Evolutionary conservation across 2,113 vertebrate species (phyloP).

Genomic region (Cynopterus brachyotis): DNA sequence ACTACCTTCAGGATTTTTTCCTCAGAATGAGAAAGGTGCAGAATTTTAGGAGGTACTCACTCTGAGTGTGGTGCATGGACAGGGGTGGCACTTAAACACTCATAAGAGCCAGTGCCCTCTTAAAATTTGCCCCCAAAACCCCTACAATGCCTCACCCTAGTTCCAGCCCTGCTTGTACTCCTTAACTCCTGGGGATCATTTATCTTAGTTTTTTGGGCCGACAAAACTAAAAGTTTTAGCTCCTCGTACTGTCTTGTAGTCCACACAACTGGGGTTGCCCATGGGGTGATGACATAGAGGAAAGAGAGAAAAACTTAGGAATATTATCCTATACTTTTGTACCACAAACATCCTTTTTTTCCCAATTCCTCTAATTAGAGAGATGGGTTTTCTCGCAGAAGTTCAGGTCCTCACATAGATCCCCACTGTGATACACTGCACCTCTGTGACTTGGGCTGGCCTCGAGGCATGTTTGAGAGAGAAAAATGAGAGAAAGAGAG

Average conservation of each 20-base stretch:
- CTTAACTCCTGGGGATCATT: too few relatives aligned
- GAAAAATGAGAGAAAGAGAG: neutral
- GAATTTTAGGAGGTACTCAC: neutral
- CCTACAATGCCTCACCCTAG: neutral
- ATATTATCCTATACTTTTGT: accelerated
- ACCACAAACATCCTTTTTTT: neutral
- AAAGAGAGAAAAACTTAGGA: neutral
- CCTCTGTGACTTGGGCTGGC: neutral
- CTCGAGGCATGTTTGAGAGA: neutral
- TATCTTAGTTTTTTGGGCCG: neutral
- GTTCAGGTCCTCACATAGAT: neutral
- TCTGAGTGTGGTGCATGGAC: neutral
- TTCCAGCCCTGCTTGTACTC: neutral
- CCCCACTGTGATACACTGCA: neutral
- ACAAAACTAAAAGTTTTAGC: neutral
- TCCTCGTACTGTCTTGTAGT: neutral
- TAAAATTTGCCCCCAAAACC: neutral
- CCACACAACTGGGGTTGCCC: neutral
- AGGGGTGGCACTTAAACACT: neutral
- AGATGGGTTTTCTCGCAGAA: neutral
- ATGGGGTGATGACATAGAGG: neutral
- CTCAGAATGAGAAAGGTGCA: neutral
- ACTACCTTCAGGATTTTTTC: neutral
- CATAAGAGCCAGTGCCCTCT: neutral
- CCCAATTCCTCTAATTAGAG: neutral